Base-by-base conservation (phyloP, 2,888 invertebrate species). In the Zele albiditarsus region DNA sequence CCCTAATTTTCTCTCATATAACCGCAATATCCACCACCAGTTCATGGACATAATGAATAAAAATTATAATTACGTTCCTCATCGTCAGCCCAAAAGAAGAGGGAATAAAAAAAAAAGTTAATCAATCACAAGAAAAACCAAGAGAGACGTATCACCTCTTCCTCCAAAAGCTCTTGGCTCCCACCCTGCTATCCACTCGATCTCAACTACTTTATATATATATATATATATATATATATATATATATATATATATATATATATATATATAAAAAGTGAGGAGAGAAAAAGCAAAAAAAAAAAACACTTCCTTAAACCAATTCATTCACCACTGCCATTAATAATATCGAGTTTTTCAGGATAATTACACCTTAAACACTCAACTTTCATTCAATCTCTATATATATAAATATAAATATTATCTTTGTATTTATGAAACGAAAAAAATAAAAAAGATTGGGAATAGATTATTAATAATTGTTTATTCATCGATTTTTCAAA, bases 1-100 rank as follows among this genome's bases (percentile, higher is more conserved):
- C 82, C 38, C 57, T 46, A 46, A 70, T 70, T 63, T 68, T 57
- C 28, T 27, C 46, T 33, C 23, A 74, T 66, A 57, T 20, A 46
- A 53, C 57, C 31, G n/a, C 60, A 38, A 28, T 38, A 46, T 27
- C 53, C 62, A 33, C 69, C 60, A 62, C 62, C 42, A 76, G 33
- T 31, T 69, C 74, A 31, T 4, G 27, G 53, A 16, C 65, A 58
- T 88, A 89, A 88, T 88, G 89, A 89, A 89, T 89, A 88, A 89
- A 88, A 88, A 88, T 89, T 89, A 88, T 89, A 89, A 89, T 89
- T 89, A 87, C 88, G 86, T 86, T 88, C 85, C 85, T 85, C 86
- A 82, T 81, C 83, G 83, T 82, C 81, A 69, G 73, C 12, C 6
- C 77, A 63, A 70, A 66, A 58, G 53, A 14, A 70, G 75, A 77